A percentile compares a stretch with the other conserved stretches of the same genome.
Conservation (phyloP, 2,888 invertebrate genomes). For the Dendrolimus houi region DNA sequence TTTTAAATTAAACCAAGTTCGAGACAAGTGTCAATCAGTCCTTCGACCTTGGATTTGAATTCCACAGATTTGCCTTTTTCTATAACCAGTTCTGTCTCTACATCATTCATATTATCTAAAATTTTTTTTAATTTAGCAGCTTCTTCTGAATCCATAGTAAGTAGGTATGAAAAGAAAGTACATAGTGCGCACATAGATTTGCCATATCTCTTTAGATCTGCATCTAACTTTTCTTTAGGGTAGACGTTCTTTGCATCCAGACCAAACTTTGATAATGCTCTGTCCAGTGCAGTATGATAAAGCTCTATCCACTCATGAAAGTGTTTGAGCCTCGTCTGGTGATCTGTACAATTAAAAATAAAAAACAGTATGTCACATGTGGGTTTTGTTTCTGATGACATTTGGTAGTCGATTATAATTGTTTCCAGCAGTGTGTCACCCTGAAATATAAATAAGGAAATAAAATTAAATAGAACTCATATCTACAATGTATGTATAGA, state of each 20-base stretch:
- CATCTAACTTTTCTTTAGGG: slow-evolving; percentile 23
- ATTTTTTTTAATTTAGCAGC: slow-evolving; percentile 13
- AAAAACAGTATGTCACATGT: slow-evolving; percentile 23
- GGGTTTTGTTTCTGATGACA: slow-evolving; percentile 19
- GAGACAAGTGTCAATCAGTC: slow-evolving; percentile 13
- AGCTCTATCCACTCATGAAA: slow-evolving; percentile 26
- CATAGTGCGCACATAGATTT: slow-evolving; percentile 12
- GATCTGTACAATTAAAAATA: slow-evolving; percentile 28
- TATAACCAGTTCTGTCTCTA: neutral
- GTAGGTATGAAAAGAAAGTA: slow-evolving; percentile 9
- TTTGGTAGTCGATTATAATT: slow-evolving; percentile 32
- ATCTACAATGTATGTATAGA: no score
- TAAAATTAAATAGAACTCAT: no score
- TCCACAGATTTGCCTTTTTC: neutral
- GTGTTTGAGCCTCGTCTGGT: slow-evolving; percentile 17
- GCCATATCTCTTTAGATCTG: slow-evolving; percentile 24
- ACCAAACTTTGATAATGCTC: slow-evolving; percentile 16
- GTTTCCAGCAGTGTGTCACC: slow-evolving; percentile 14
- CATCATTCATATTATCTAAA: slow-evolving; percentile 1
- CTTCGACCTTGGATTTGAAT: slow-evolving; percentile 13
- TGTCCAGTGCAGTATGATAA: slow-evolving; percentile 22
- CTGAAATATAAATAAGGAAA: slow-evolving; percentile 13
- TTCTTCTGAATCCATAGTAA: slow-evolving; percentile 17
- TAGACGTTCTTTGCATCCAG: slow-evolving; percentile 22
- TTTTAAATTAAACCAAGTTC: slow-evolving; percentile 16